A percentile compares a stretch with the other conserved stretches of the same genome.
Evolutionary conservation across 2,113 vertebrate genomes (phyloP).

Genomic region (Rhizomys pruinosus): DNA sequence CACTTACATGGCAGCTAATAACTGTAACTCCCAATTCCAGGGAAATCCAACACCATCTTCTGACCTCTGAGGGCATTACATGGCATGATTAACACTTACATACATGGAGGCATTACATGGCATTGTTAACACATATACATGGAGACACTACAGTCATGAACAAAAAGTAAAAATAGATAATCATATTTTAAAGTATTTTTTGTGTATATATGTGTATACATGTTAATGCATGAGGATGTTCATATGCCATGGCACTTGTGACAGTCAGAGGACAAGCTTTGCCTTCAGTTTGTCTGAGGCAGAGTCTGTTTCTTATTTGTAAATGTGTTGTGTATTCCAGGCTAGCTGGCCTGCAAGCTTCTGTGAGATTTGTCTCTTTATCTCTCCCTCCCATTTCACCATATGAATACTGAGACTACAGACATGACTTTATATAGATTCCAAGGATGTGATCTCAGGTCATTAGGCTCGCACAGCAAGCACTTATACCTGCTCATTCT

Average conservation of each 20-base stretch:
- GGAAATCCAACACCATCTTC: too few species aligned
- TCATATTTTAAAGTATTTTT: too few species aligned
- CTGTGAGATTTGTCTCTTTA: background rate
- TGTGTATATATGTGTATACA: background rate
- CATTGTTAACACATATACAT: too few species aligned
- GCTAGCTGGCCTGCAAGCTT: background rate
- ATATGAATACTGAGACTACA: background rate
- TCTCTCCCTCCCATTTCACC: background rate
- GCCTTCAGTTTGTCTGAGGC: background rate
- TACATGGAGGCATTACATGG: too few species aligned
- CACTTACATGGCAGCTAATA: too few species aligned
- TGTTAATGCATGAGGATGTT: background rate
- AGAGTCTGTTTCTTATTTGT: background rate
- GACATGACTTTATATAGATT: background rate
- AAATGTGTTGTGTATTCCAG: background rate
- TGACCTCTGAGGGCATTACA: too few species aligned
- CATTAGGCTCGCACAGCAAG: background rate
- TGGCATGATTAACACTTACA: too few species aligned
- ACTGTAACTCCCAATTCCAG: too few species aligned
- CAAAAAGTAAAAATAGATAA: too few species aligned
- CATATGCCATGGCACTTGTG: background rate
- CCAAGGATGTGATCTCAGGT: background rate
- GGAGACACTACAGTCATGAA: too few species aligned
- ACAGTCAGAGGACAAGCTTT: background rate
- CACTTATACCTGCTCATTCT: background rate